Percentiles rank a stretch among this genome's conserved stretches.
These are phyloP conservation scores for Danaus chrysippus DNA, from an alignment of 2,888 invertebrate species.

Conservation along the genomic window DNA sequence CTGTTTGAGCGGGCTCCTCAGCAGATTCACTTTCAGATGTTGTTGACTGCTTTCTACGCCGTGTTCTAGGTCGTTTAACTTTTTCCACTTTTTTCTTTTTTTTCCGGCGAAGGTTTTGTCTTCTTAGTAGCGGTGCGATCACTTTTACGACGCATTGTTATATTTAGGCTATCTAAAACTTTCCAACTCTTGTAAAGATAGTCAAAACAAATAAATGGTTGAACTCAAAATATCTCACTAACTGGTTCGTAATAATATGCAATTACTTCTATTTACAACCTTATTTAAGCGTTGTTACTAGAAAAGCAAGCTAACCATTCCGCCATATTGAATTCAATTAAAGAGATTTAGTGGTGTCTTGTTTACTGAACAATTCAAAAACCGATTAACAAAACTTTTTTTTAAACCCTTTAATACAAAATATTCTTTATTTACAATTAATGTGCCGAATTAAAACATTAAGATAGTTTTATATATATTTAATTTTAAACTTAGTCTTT, in stretches of 20 bases:
- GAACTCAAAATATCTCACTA: neutral
- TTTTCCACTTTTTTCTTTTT: slow-evolving; percentile 78
- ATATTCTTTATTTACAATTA: too few species aligned
- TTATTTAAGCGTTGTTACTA: neutral
- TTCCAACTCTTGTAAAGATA: neutral
- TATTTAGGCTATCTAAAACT: neutral
- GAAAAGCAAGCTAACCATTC: neutral
- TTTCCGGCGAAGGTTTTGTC: slow-evolving; percentile 82
- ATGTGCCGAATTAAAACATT: too few species aligned
- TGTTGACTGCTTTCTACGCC: slow-evolving; percentile 77
- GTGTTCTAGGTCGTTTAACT: slow-evolving; percentile 73
- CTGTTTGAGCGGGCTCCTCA: slow-evolving; percentile 54
- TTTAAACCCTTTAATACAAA: too few species aligned
- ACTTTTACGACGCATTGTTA: slow-evolving; percentile 86
- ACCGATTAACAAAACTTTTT: too few species aligned
- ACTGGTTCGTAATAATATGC: neutral
- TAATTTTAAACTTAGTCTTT: too few species aligned
- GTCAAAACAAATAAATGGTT: neutral
- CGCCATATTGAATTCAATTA: slow-evolving; percentile 7
- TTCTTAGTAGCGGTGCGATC: slow-evolving; percentile 82
- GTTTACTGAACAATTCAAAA: neutral
- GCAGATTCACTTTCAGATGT: slow-evolving; percentile 75
- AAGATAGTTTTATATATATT: too few species aligned
- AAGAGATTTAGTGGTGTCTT: neutral
- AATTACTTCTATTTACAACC: slow-evolving; percentile 5